Conservation (phyloP, 2,888 invertebrate species). For the Gryllus longicercus region DNA sequence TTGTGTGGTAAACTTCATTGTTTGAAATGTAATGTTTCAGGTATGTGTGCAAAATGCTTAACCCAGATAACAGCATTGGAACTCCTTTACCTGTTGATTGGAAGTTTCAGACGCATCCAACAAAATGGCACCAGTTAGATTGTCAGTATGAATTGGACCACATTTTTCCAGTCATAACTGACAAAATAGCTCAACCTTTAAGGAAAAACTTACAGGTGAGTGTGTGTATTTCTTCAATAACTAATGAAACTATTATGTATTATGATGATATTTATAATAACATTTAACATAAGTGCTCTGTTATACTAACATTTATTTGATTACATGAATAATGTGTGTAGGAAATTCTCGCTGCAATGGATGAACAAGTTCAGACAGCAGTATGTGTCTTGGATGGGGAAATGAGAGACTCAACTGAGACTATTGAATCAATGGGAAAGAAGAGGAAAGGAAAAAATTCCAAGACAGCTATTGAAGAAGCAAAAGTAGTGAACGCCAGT, state of each 20-base stretch:
- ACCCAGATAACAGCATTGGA: conserved; percentile 49
- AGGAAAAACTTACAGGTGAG: conserved; percentile 66
- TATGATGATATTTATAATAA: too few relatives aligned
- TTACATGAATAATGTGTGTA: conserved; percentile 40
- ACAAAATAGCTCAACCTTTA: conserved; percentile 58
- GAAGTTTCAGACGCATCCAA: conserved; percentile 67
- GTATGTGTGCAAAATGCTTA: conserved; percentile 63
- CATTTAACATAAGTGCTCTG: too few relatives aligned
- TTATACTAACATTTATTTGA: too few relatives aligned
- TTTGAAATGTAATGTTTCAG: conserved; percentile 42
- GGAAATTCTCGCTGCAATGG: conserved; percentile 59
- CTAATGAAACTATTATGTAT: too few relatives aligned
- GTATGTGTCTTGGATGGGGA: conserved; percentile 73
- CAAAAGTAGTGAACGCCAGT: conserved; percentile 59
- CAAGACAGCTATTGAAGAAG: conserved; percentile 19
- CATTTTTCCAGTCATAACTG: conserved; percentile 64
- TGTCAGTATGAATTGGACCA: conserved; percentile 74
- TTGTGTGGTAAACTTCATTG: not conserved
- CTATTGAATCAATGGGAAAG: conserved; percentile 61
- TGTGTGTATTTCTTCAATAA: conserved; percentile 18
- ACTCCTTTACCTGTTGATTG: conserved; percentile 66
- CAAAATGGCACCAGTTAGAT: conserved; percentile 73
- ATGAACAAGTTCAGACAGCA: conserved; percentile 59
- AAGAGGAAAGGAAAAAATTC: conserved; percentile 52
- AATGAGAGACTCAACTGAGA: conserved; percentile 59